These are phyloP conservation scores for Pogonocherus hispidulus DNA, from an alignment of 2,888 invertebrate genomes.

Conservation along the genomic window DNA sequence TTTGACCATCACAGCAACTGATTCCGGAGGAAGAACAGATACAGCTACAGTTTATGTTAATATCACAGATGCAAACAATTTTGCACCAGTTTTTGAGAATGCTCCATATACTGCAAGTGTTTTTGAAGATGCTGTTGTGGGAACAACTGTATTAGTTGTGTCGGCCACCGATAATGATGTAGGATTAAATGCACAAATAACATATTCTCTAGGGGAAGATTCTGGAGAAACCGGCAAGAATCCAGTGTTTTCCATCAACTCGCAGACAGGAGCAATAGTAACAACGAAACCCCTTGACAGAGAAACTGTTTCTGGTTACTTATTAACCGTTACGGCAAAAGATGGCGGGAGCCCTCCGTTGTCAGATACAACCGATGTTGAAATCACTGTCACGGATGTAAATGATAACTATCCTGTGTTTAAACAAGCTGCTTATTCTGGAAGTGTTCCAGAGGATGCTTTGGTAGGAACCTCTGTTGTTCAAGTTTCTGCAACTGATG, in stretches of 20 bases:
- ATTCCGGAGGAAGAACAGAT: conserved; percentile 90
- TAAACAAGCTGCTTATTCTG: conserved; percentile 84
- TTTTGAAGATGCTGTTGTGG: conserved; percentile 93
- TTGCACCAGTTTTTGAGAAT: conserved; percentile 92
- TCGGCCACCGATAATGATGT: conserved; percentile 95
- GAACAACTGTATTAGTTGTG: conserved; percentile 92
- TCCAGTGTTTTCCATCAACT: conserved; percentile 86
- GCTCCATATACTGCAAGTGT: conserved; percentile 92
- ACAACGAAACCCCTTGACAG: conserved; percentile 89
- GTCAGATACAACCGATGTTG: conserved; percentile 95
- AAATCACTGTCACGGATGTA: conserved; percentile 94
- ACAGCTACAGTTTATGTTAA: conserved; percentile 92
- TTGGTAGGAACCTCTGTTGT: conserved; percentile 74
- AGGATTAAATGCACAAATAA: conserved; percentile 92
- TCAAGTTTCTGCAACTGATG: conserved; percentile 82
- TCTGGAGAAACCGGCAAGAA: conserved; percentile 75
- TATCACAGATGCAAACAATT: conserved; percentile 95
- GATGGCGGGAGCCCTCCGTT: conserved; percentile 94
- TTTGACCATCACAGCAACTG: conserved; percentile 89
- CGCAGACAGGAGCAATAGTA: conserved; percentile 93
- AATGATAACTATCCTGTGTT: conserved; percentile 96
- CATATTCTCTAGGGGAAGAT: conserved; percentile 82
- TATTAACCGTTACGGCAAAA: conserved; percentile 91
- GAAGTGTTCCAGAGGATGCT: conserved; percentile 89
- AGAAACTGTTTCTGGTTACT: conserved; percentile 85